A percentile compares a stretch with the other conserved stretches of the same genome.
These are phyloP conservation scores for Penaeus vannamei DNA, from an alignment of 1,140 invertebrate genomes.

Conservation along the genomic window DNA sequence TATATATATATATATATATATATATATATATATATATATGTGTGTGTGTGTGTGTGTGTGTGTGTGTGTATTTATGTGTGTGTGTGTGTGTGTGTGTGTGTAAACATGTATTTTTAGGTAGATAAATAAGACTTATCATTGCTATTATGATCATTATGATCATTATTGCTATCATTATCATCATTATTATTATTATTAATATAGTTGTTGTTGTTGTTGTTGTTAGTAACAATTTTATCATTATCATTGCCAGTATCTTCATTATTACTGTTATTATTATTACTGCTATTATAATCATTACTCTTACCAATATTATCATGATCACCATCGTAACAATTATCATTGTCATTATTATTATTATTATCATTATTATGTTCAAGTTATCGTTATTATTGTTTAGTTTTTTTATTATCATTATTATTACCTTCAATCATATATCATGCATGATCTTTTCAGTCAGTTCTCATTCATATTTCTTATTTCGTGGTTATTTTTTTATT, in stretches of 20 bases:
- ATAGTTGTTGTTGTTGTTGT: background rate
- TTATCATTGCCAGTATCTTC: background rate
- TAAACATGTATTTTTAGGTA: too few relatives aligned
- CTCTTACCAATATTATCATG: background rate
- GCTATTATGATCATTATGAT: background rate
- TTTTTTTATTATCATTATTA: slow-evolving; percentile 5
- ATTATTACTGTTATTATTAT: slow-evolving; percentile 8
- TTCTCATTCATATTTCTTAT: background rate
- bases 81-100: too few relatives aligned
- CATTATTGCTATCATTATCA: background rate
- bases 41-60: too few relatives aligned
- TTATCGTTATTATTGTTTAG: too few relatives aligned
- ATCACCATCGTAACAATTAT: slow-evolving; percentile 5
- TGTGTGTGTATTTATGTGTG: too few relatives aligned
- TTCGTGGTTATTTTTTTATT: slow-evolving; percentile 1
- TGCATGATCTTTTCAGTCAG: background rate
- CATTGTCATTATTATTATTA: too few relatives aligned
- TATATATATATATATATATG: too few relatives aligned
- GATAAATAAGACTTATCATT: too few relatives aligned
- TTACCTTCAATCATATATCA: background rate
- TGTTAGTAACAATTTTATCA: background rate
- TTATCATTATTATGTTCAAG: too few relatives aligned
- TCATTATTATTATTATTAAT: background rate
- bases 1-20: too few relatives aligned
- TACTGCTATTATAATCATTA: background rate